Conservation (phyloP, 2,888 invertebrate species). For the Leptinotarsa juncta region DNA sequence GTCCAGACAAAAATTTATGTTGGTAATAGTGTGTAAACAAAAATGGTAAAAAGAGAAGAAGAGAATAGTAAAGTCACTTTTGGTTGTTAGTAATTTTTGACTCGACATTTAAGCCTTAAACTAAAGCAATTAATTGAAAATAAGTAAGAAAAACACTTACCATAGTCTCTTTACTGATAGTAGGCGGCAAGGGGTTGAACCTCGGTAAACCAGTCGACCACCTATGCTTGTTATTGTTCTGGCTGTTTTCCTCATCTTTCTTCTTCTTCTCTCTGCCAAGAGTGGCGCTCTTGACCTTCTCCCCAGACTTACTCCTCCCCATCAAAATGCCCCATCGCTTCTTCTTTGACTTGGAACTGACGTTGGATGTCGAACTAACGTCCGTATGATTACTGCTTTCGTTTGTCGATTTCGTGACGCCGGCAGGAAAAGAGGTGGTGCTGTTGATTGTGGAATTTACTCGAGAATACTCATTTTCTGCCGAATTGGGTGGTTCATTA, state of each 20-base stretch:
- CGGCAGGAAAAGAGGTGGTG: conserved; percentile 37
- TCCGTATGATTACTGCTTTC: conserved; percentile 46
- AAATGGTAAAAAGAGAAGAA: no score
- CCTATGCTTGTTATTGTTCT: conserved; percentile 71
- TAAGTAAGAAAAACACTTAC: conserved; percentile 64
- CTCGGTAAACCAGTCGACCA: conserved; percentile 81
- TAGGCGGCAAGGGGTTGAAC: conserved; percentile 78
- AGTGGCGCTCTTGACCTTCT: conserved; percentile 76
- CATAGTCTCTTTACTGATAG: conserved; percentile 84
- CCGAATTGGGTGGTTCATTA: conserved; percentile 16
- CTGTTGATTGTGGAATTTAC: conserved; percentile 23
- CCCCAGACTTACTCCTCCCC: conserved; percentile 70
- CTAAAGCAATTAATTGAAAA: no score
- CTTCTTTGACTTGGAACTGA: conserved; percentile 65
- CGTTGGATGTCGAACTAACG: conserved; percentile 50
- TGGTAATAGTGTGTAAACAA: no score
- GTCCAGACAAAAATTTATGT: no score
- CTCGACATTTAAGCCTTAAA: no score
- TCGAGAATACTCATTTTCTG: conserved; percentile 4
- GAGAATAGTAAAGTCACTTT: no score
- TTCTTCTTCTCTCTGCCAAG: conserved; percentile 75
- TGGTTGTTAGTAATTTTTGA: no score
- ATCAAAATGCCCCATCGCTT: conserved; percentile 79
- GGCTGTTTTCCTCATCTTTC: conserved; percentile 67
- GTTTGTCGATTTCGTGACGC: conserved; percentile 38